These are phyloP conservation scores for Crossoptilon crossoptilon DNA, from an alignment of 2,797 vertebrate genomes.

Conservation along the genomic window DNA sequence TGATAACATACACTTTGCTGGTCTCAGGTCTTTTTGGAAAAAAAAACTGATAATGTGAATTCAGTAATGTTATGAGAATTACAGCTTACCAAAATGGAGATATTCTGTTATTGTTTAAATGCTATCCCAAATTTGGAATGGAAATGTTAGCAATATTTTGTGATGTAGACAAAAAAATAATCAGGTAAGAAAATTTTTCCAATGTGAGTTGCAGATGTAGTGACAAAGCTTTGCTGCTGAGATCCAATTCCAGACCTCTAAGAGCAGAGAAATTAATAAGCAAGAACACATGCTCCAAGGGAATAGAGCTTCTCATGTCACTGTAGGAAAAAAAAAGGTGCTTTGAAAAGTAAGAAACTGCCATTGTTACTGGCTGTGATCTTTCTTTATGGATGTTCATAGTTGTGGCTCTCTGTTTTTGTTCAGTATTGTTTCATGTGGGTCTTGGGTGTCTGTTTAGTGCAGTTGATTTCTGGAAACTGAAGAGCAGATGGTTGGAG, in stretches of 20 bases:
- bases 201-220: background rate
- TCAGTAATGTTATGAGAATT: background rate
- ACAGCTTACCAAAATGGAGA: background rate
- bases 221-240: background rate
- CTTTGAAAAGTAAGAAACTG: background rate
- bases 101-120: background rate
- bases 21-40: background rate
- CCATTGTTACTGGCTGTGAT: background rate
- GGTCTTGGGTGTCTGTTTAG: background rate
- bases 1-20: background rate
- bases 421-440: background rate
- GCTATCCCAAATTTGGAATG: background rate
- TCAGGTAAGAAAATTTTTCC: background rate
- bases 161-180: background rate
- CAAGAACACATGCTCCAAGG: background rate
- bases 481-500: constrained; percentile 53
- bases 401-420: background rate
- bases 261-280: background rate
- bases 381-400: background rate
- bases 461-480: background rate
- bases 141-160: background rate
- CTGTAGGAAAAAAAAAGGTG: background rate
- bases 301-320: background rate
- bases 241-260: background rate
- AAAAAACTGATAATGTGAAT: background rate